Conservation (phyloP, 2,888 invertebrate genomes). For the Diarsia dahlii region DNA sequence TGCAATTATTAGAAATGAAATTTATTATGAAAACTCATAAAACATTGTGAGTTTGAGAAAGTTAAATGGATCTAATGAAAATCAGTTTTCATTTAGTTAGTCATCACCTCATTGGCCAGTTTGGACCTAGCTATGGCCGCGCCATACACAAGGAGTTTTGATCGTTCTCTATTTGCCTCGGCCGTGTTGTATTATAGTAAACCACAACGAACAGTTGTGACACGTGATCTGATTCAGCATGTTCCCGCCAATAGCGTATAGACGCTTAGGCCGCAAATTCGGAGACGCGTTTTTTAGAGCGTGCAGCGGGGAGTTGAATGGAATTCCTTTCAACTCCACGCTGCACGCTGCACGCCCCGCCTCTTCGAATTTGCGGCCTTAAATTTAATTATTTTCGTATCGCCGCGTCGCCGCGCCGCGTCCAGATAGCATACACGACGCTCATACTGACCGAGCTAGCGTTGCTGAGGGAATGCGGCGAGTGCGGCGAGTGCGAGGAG, state of each 20-base stretch:
- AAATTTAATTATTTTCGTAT: too few relatives aligned
- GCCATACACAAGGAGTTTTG: background rate
- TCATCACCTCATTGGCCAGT: background rate
- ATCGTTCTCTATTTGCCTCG: background rate
- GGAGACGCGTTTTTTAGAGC: too few relatives aligned
- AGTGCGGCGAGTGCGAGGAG: conserved; percentile 80
- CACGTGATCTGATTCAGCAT: background rate
- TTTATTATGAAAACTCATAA: background rate
- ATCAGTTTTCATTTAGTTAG: background rate
- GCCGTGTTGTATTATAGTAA: background rate
- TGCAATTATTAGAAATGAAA: background rate
- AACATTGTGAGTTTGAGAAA: background rate
- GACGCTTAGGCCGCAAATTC: too few relatives aligned
- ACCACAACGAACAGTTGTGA: background rate
- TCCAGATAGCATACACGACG: conserved; percentile 88
- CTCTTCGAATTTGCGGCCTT: too few relatives aligned
- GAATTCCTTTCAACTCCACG: too few relatives aligned
- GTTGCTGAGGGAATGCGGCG: conserved; percentile 89
- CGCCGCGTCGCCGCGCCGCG: too few relatives aligned
- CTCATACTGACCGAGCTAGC: conserved; percentile 89
- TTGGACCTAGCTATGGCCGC: background rate
- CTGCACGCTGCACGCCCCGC: too few relatives aligned
- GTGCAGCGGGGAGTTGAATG: too few relatives aligned
- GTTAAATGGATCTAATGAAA: background rate
- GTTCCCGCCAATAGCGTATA: background rate